Base-by-base conservation (phyloP, 1,140 invertebrate species). In the Saxidomus purpurata region DNA sequence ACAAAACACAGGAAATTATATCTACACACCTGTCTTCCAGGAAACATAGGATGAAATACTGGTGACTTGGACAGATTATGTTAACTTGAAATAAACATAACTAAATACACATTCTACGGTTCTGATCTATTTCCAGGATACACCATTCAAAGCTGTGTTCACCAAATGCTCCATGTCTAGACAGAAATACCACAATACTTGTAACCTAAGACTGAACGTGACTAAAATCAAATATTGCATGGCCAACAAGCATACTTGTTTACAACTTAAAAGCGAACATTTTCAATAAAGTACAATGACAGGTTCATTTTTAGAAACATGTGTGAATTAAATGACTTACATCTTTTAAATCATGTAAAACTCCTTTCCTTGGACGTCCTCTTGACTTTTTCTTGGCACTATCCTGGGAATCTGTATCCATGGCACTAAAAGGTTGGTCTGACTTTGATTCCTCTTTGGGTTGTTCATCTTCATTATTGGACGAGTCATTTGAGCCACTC, bases 361-460 rank as follows among this genome's bases (percentile, higher is more conserved):
- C 71, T 25, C 71, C 87, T 49, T 83, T 89, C 38, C 55, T 89
- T 34, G 87, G 81, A 55, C 81, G 40, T 1, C 87, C 81, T 34
- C 87, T 43, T 19, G 79, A 28, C 28, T 38, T 49, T 77, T 77
- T 89, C 31, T 71, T 76, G 11, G 34, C 34, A 52, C 63, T 69
- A 25, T 83, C 80, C 55, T 89, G 87, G 13, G 87, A 83, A 34
- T 89, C 87, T 11, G 87, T 82, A 67, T 89, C 87, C 49, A 83
- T 38, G 11, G 40, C 52, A 43, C 55, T 80, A 17, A 69, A 13
- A 13, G n/a, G 59, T 28, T 38, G n/a, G 28, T 28, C 43, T n/a
- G 28, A 49, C n/a, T 82, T 47, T 1, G 36, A 8, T 13, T 83
- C 80, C 13, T 83, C n/a, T 25, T 87, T 80, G 0, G 11, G 1